Percentiles rank a stretch among this genome's conserved stretches.
Evolutionary conservation across 2,888 invertebrate genomes (phyloP).

Genomic region (Muscina levida): DNA sequence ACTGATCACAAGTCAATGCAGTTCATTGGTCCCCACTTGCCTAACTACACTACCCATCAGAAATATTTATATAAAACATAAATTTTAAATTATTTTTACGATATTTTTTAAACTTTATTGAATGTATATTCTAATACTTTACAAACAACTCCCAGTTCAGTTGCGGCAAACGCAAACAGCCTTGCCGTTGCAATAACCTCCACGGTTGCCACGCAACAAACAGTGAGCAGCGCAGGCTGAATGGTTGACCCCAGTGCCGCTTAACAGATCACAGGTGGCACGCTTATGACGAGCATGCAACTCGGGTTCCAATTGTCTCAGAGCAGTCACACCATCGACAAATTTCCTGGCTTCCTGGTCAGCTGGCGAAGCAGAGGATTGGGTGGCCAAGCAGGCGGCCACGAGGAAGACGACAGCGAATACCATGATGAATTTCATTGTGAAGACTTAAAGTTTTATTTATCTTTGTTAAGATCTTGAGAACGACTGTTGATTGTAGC

Average conservation of each 20-base stretch:
- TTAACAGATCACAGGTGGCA: conserved; percentile 80
- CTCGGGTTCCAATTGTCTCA: conserved; percentile 52
- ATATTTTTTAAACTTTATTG: no score
- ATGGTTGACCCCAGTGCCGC: conserved; percentile 73
- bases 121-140: no score
- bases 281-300: conserved; percentile 75
- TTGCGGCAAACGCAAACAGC: conserved; percentile 78
- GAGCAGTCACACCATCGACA: conserved; percentile 19
- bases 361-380: background rate
- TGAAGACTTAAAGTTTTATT: background rate
- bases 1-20: no score
- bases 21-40: no score
- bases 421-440: background rate
- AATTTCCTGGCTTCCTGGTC: background rate
- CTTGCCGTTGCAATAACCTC: conserved; percentile 78
- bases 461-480: background rate
- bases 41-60: no score
- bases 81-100: no score
- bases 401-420: background rate
- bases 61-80: no score
- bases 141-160: no score
- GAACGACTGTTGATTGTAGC: background rate
- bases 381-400: conserved; percentile 1
- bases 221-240: conserved; percentile 80
- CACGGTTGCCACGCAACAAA: conserved; percentile 72